Percentiles rank a stretch among this genome's conserved stretches.
Evolutionary conservation across 2,113 vertebrate genomes (phyloP).

Genomic region (human (Homo sapiens)): DNA sequence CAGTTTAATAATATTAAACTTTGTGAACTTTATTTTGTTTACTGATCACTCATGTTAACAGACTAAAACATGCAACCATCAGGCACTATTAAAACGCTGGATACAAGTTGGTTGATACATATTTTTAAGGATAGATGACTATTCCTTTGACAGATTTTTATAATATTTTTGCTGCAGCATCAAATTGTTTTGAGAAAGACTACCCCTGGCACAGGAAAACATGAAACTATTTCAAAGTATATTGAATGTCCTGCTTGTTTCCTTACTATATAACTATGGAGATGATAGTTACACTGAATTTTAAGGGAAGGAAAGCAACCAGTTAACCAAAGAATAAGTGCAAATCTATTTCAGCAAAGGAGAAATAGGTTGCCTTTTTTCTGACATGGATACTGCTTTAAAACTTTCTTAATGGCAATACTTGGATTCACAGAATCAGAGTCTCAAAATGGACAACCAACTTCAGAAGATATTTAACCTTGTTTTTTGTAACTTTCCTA

Average conservation of each 20-base stretch:
- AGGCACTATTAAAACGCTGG: background rate
- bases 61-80: slow-evolving; percentile 40
- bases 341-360: background rate
- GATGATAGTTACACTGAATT: background rate
- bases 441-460: background rate
- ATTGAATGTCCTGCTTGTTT: background rate
- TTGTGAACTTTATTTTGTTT: slow-evolving; percentile 68
- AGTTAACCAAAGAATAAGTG: background rate
- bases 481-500: background rate
- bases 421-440: background rate
- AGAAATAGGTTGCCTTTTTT: too few relatives aligned
- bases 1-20: slow-evolving; percentile 62
- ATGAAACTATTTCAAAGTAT: background rate
- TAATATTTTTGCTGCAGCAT: background rate
- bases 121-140: background rate
- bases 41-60: slow-evolving; percentile 47
- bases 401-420: background rate
- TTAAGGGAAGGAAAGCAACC: background rate
- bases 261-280: background rate
- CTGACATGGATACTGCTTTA: background rate
- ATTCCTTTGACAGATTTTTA: background rate
- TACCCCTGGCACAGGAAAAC: background rate
- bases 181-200: background rate
- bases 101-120: background rate
- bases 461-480: background rate